Base-by-base conservation (phyloP, 2,797 vertebrate genomes). In the Kryptopterus vitreolus region DNA sequence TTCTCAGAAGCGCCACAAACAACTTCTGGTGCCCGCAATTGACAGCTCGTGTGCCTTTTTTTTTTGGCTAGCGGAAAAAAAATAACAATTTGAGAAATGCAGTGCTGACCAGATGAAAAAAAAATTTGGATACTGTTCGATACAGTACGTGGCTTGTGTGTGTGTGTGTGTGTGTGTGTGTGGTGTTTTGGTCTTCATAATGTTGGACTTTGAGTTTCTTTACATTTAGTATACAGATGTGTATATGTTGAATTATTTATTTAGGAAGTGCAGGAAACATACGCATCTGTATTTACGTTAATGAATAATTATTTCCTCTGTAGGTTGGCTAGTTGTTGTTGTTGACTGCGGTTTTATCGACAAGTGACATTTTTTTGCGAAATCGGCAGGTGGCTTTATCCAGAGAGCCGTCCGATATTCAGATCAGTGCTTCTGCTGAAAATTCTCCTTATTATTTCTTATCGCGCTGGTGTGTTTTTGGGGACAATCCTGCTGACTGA, bases 1-100 rank as follows among this genome's bases (percentile, higher is more conserved):
- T 91, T 92, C 86, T 86, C 82, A 83, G 80, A 85, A 81, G 59
- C 46, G 35, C 77, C 57, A 62, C 69, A 63, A 79, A 69, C 78
- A 81, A 33, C 43, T 61, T 35, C 65, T 81, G 24, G n/a, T 82
- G 76, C 78, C 81, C 81, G 73, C 81, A 80, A 57, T 81, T 69
- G 75, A 82, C 78, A 61, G 62, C 35, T 65, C 35, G 29, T n/a
- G 75, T 35, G 38, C 65, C 38, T 72, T 35, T 33, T 20, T 53
- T 57, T 33, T 52, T 50, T 77, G 57, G 35, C 50, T 53, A 78
- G 29, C 73, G 76, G 58, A 73, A 65, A 65, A 24, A 61, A 61
- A 63, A 13, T 16, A 62, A 57, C 46, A 65, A 4, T 12, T 33
- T 13, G 3, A 53, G 20, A 53, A 29, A 33, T 68, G 43, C 65